Base-by-base conservation (phyloP, 2,113 vertebrate species). In the Sprattus sprattus region DNA sequence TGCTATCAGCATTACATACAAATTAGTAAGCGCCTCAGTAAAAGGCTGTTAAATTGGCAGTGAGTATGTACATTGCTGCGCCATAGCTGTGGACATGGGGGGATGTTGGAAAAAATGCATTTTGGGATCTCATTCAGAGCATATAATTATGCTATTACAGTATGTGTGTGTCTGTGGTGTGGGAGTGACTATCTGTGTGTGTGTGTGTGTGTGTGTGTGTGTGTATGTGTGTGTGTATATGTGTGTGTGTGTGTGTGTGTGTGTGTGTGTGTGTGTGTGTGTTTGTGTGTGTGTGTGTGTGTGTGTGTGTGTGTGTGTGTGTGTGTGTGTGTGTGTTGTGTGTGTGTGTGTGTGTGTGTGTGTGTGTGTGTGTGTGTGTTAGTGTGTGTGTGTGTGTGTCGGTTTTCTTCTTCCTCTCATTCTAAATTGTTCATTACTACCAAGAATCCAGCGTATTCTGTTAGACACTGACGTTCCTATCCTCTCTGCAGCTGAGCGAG, bases 381-480 rank as follows among this genome's bases (percentile, higher is more conserved):
- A 3, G 45, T 49, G 45, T 22, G 81, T 49, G 45, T 7, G 18
- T 16, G 45, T 49, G 81, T 49, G 20, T n/a, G 57, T n/a, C 3
- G 3, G 57, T n/a, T 16, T 83, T 52, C 57, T 7, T 60, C 18
- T 20, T 60, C 54, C 18, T 60, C 54, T 39, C 11, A 39, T 32
- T 78, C 4, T 78, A 78, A 78, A 78, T 78, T 39, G 71, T 78
- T 78, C 71, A 32, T 15, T 78, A 32, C 71, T 78, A 32, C 71
- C 28, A 78, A 78, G 71, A 78, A 39, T 39, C 11, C 71, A 78
- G 71, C 81, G 86, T 85, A 85, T 83, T 81, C 52, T 50, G 52
- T 84, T 67, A 60, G 71, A 44, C 78, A 8, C 81, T 81, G 82
- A 82, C 86, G 86, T 57, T 83, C 83, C 88, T 46, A 67, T 84